These are phyloP conservation scores for Paramisgurnus dabryanus DNA, from an alignment of 2,113 vertebrate genomes.

Conservation along the genomic window DNA sequence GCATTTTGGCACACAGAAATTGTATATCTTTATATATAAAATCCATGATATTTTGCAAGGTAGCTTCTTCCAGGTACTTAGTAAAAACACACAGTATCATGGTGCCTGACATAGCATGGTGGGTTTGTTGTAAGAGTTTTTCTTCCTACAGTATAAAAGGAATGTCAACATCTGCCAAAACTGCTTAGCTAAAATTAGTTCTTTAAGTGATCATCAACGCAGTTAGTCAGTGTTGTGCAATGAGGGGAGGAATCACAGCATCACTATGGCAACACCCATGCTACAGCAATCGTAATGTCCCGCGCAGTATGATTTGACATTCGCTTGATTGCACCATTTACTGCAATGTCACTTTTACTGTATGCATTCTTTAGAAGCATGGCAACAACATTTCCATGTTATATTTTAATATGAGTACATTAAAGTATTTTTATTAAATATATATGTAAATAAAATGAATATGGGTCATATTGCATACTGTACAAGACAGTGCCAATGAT, in stretches of 20 bases:
- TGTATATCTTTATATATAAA: too few relatives aligned
- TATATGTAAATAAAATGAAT: too few relatives aligned
- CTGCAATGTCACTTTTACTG: slow-evolving; percentile 53
- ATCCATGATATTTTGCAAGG: not conserved
- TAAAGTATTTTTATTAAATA: too few relatives aligned
- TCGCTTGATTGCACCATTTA: slow-evolving; percentile 60
- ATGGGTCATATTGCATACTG: too few relatives aligned
- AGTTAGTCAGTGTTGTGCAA: slow-evolving; percentile 59
- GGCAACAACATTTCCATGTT: too few relatives aligned
- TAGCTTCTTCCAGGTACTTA: not conserved
- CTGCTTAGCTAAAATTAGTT: slow-evolving; percentile 64
- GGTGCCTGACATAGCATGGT: not conserved
- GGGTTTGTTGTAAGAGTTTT: not conserved
- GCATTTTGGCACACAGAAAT: too few relatives aligned
- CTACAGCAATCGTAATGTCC: slow-evolving; percentile 49
- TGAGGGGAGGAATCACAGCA: slow-evolving; percentile 61
- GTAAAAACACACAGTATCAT: not conserved
- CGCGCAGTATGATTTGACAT: slow-evolving; percentile 52
- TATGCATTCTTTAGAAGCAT: slow-evolving; percentile 3
- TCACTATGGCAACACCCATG: slow-evolving; percentile 74
- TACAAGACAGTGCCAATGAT: too few relatives aligned
- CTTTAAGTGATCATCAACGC: slow-evolving; percentile 59
- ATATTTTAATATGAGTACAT: not conserved
- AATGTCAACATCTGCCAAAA: slow-evolving; percentile 49
- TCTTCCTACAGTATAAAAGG: slow-evolving; percentile 43